Conservation (phyloP, 2,888 invertebrate genomes). For the Eilema griseolum region DNA sequence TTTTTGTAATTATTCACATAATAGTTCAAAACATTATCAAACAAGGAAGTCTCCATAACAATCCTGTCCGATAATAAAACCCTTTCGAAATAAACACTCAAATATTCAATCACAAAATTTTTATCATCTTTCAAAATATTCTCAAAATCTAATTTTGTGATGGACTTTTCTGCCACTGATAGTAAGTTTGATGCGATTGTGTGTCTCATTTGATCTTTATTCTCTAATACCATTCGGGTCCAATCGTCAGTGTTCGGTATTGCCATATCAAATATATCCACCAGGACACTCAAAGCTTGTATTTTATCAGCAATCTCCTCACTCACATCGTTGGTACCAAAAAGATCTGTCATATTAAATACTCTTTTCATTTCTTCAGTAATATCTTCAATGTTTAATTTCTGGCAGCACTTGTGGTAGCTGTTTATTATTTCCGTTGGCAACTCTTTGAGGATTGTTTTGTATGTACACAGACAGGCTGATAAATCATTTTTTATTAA, state of each 20-base stretch:
- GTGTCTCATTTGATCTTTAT: not conserved
- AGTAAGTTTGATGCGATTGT: slow-evolving; percentile 52
- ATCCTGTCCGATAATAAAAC: slow-evolving; percentile 12
- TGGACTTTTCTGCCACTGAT: slow-evolving; percentile 51
- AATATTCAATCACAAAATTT: slow-evolving; percentile 38
- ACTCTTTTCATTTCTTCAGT: slow-evolving; percentile 27
- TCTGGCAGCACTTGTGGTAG: slow-evolving; percentile 45
- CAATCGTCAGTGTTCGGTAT: slow-evolving; percentile 22
- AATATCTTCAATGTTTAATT: slow-evolving; percentile 48
- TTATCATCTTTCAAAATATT: slow-evolving; percentile 44
- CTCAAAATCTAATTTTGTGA: slow-evolving; percentile 36
- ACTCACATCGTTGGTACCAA: slow-evolving; percentile 37
- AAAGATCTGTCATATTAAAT: slow-evolving; percentile 46
- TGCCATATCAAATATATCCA: slow-evolving; percentile 35
- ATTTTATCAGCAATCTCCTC: slow-evolving; percentile 21
- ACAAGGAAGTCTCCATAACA: slow-evolving; percentile 28
- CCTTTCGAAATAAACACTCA: slow-evolving; percentile 42
- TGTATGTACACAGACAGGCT: slow-evolving; percentile 42
- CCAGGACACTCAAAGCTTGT: slow-evolving; percentile 49
- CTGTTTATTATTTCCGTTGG: slow-evolving; percentile 16
- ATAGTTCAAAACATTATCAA: slow-evolving; percentile 58
- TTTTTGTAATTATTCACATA: slow-evolving; percentile 44
- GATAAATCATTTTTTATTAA: slow-evolving; percentile 41
- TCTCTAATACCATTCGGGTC: slow-evolving; percentile 7
- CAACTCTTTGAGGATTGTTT: slow-evolving; percentile 28